Base-by-base conservation (phyloP, 2,113 vertebrate species). In the Bothrops jararaca region DNA sequence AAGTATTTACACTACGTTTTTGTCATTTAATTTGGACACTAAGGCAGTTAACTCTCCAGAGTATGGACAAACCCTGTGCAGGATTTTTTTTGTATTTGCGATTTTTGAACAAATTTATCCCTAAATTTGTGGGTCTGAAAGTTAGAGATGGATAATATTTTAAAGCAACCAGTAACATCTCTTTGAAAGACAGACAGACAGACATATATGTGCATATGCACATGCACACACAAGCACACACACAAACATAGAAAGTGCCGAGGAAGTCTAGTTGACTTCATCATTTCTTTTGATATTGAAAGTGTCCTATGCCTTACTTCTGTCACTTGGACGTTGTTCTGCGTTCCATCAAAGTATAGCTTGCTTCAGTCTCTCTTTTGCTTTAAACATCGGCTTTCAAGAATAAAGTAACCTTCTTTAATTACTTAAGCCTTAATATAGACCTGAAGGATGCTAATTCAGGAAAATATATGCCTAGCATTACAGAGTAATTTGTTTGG, bases 21-120 rank as follows among this genome's bases (percentile, higher is more conserved):
- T 91, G 87, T 89, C 90, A 87, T 94, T 96, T 92, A 92, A 89
- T 92, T 53, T 89, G 87, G 90, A 96, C 23, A 50, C 54, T 92
- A 94, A 54, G 87, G 26, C 91, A 93, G 88, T 87, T 48, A 26
- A 54, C 80, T 89, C 57, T 91, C 0, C 0, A 34, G 64, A 89
- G 92, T 93, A 88, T 20, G 7, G 85, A 85, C 74, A 89, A 56
- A 24, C 39, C 74, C 39, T 26, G n/a, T 48, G 2, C 69, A 89
- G 92, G 26, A 69, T 85, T 89, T 89, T 15, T 39, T 39, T 69
- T 53, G n/a, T 69, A 42, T n/a, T 57, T 48, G 15, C 18, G 39
- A 58, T 92, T 26, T 85, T 89, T 58, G 57, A 85, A 48, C 20
- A 8, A 85, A 29, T 20, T 15, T 50, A 85, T 80, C 64, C 69